Conservation (phyloP, 2,888 invertebrate genomes). For the Dicranocentrus wangi region DNA sequence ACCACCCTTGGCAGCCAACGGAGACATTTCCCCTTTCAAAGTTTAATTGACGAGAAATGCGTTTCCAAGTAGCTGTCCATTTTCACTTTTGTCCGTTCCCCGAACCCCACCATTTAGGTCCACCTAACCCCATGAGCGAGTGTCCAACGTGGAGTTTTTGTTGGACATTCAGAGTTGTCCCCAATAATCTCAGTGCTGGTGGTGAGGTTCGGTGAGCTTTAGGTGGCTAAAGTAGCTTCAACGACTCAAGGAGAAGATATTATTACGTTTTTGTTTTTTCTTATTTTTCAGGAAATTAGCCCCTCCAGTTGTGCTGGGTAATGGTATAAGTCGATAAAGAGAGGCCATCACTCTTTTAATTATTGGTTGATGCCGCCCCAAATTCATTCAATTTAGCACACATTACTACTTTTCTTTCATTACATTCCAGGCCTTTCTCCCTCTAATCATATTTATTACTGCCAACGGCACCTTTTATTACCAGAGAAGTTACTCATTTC, state of each 20-base stretch:
- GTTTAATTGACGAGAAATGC: constrained; percentile 57
- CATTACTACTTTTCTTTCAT: constrained; percentile 25
- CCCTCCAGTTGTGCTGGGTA: constrained; percentile 34
- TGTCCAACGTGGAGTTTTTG: too few species aligned
- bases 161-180: too few species aligned
- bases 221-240: too few species aligned
- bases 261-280: constrained; percentile 3
- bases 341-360: constrained; percentile 56
- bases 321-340: constrained; percentile 34
- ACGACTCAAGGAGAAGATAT: too few species aligned
- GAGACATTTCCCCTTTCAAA: constrained; percentile 12
- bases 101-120: constrained; percentile 35
- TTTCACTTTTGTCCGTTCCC: constrained; percentile 49
- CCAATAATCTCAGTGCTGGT: too few species aligned
- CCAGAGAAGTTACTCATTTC: background rate
- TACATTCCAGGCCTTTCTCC: background rate
- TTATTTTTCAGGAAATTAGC: constrained; percentile 53
- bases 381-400: constrained; percentile 49
- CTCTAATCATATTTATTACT: constrained; percentile 27
- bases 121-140: background rate
- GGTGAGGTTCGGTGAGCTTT: too few species aligned
- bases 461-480: constrained; percentile 34
- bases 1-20: too few species aligned
- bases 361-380: constrained; percentile 40
- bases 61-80: constrained; percentile 60